Evolutionary conservation across 2,797 vertebrate genomes (phyloP), one percentile per base, ranked within the genome.

Genomic region (Acanthopagrus latus): DNA sequence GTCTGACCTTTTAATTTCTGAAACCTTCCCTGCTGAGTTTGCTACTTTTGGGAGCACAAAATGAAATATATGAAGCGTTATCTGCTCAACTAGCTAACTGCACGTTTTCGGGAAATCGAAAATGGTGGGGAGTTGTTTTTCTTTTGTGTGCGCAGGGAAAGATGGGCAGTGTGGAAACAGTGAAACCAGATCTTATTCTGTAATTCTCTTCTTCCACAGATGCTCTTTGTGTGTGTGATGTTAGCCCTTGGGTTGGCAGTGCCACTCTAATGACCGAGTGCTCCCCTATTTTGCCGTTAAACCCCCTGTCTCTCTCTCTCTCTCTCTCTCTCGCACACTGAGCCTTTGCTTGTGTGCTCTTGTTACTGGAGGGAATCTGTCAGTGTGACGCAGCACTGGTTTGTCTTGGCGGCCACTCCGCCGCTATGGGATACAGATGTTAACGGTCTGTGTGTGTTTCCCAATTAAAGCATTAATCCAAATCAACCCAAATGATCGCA

Each of bases 381-480:
- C 91, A 89, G 86, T 89, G 89, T 93, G 90, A 94, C 88, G 91
- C 92, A 83, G 87, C 82, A 52, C 74, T 88, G 89, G 94, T 94
- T 95, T 95, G 88, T 95, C 91, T 95, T 95, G 95, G 95, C 94
- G 78, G 74, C 81, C 56, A 21, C 72, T 93, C 78, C 81, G 56
- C 77, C 59, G 71, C 93, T 94, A 93, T 94, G 94, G 91, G 89
- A 92, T 88, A 91, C 95, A 95, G 94, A 95, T 95, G 94, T 94
- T 93, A 92, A 93, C 83, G 62, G 89, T 90, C 91, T 93, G 89
- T 93, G 91, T 93, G 92, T 85, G 87, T 94, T 95, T 94, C 93
- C 88, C 94, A 95, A 95, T 95, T 95, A 95, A 95, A 94, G 92
- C 94, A 95, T 95, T 95, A 95, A 95, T 96, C 92, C 94, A 95